Conservation (phyloP, 92 coral and sea anemone species). For the Phymanthus crucifer region DNA sequence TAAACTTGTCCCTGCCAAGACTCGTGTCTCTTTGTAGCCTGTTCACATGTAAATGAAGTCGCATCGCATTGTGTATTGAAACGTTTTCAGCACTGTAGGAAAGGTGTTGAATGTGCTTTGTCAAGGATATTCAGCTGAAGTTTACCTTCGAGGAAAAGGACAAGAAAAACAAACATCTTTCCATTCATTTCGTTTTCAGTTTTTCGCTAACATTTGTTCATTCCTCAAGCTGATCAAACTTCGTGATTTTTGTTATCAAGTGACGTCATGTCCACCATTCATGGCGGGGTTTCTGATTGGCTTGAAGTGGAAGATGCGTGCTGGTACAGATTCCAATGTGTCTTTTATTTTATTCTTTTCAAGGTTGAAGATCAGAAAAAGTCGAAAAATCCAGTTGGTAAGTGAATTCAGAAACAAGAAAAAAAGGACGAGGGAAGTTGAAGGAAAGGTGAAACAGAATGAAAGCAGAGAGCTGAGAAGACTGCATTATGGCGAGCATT, state of each 20-base stretch:
- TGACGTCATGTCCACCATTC: background rate
- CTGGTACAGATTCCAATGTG: background rate
- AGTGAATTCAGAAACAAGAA: background rate
- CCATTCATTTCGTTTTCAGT: background rate
- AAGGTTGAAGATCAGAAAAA: background rate
- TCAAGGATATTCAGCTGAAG: background rate
- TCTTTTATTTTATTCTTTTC: background rate
- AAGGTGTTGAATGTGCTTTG: background rate
- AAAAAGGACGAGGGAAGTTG: background rate
- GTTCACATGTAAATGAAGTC: no score
- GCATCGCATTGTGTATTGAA: no score
- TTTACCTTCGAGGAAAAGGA: background rate
- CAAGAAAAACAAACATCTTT: background rate
- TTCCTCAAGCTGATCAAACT: background rate
- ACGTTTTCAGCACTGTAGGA: no score
- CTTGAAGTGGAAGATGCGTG: no score
- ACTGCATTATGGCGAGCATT: background rate
- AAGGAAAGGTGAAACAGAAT: background rate
- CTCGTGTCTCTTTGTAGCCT: no score
- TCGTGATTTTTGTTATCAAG: background rate
- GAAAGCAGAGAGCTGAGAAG: background rate
- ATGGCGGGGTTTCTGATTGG: no score
- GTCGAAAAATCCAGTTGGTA: background rate
- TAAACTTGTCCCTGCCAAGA: no score
- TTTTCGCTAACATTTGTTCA: background rate